These are phyloP conservation scores for Zophobas atratus DNA, from an alignment of 1,140 invertebrate species.

Conservation along the genomic window DNA sequence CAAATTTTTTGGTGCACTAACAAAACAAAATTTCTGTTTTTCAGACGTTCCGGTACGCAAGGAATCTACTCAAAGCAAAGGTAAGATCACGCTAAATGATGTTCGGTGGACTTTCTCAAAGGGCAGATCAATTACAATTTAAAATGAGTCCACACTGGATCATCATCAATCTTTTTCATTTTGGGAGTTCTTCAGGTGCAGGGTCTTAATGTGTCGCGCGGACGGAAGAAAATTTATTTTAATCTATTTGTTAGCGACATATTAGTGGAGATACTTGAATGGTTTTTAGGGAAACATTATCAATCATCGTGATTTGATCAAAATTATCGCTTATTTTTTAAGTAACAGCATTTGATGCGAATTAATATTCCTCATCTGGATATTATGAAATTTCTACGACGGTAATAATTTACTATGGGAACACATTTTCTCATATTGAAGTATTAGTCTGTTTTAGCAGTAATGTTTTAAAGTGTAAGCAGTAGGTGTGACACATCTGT, in stretches of 20 bases:
- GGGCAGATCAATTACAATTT: conserved; percentile 12
- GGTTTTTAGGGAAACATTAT: not conserved
- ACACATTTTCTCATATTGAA: too few relatives aligned
- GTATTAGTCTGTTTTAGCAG: too few relatives aligned
- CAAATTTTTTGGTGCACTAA: not conserved
- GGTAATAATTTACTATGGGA: too few relatives aligned
- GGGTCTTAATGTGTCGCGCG: not conserved
- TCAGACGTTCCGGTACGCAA: not conserved
- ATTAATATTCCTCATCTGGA: not conserved
- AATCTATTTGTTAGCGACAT: conserved; percentile 13
- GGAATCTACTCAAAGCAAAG: not conserved
- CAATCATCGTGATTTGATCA: conserved; percentile 7
- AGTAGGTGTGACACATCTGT: not conserved
- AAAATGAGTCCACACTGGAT: conserved; percentile 5
- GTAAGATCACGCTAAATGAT: not conserved
- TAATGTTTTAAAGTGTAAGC: conserved; percentile 3
- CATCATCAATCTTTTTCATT: conserved; percentile 1
- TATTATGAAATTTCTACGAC: too few relatives aligned
- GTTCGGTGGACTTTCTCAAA: not conserved
- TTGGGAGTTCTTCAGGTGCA: conserved; percentile 9
- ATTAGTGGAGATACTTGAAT: not conserved
- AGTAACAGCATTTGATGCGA: conserved; percentile 10
- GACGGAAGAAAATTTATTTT: conserved; percentile 5
- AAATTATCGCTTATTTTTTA: conserved; percentile 10
- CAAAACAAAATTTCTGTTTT: not conserved